phyloP scores from a whole-genome alignment of 2,888 invertebrate species.

The Trileptium ribeirensis region DNA sequence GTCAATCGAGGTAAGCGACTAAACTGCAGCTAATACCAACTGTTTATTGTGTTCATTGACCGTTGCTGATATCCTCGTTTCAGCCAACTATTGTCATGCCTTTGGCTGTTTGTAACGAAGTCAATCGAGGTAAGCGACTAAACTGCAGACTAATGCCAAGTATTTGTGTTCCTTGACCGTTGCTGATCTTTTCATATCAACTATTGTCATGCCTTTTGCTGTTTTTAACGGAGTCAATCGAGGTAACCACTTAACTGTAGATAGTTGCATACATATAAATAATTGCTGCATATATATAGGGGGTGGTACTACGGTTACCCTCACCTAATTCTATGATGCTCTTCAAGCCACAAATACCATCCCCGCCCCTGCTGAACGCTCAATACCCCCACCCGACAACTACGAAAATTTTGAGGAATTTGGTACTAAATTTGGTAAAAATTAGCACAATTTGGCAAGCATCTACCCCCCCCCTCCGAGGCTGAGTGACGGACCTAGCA shows the following conservation, averaged over 20 bases:
- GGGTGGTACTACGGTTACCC: too few relatives aligned
- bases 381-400: too few relatives aligned
- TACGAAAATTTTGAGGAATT: too few relatives aligned
- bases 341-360: too few relatives aligned
- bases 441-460: too few relatives aligned
- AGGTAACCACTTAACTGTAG: background rate
- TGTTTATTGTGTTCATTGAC: conserved; percentile 87
- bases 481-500: too few relatives aligned
- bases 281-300: too few relatives aligned
- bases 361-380: too few relatives aligned
- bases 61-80: conserved; percentile 84
- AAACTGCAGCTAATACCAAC: conserved; percentile 82
- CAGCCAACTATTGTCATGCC: conserved; percentile 57
- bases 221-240: background rate
- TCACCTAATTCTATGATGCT: too few relatives aligned
- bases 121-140: background rate
- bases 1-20: conserved; percentile 67
- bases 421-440: too few relatives aligned
- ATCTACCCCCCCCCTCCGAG: too few relatives aligned
- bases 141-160: conserved; percentile 90
- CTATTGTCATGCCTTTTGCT: conserved; percentile 48
- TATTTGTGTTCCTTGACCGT: conserved; percentile 84
- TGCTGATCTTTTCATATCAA: conserved; percentile 82
- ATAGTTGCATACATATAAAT: too few relatives aligned
- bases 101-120: background rate